Conservation (phyloP, 2,113 vertebrate species). For the Myotis brandtii region DNA sequence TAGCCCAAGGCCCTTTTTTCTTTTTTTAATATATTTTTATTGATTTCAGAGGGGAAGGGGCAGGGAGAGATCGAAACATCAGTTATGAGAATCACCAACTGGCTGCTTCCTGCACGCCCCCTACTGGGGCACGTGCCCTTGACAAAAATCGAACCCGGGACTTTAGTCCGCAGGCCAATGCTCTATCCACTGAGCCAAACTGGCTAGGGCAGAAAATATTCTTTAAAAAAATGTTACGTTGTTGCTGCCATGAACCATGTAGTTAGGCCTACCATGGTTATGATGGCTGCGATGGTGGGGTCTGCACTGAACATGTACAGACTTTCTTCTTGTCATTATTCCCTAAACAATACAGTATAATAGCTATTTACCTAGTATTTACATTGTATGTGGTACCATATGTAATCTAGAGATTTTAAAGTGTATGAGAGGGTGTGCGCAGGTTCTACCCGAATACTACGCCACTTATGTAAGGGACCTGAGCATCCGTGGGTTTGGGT, state of each 20-base stretch:
- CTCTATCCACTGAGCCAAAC: too few species aligned
- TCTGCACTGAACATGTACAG: background rate
- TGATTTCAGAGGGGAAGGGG: too few species aligned
- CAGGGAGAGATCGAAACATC: too few species aligned
- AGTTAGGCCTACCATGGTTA: background rate
- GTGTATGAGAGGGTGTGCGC: background rate
- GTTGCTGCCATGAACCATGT: background rate
- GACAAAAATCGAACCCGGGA: too few species aligned
- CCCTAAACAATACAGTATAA: background rate
- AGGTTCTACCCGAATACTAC: too few species aligned
- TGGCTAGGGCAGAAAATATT: background rate
- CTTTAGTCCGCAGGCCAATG: too few species aligned
- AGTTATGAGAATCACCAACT: too few species aligned
- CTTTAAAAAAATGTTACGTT: background rate
- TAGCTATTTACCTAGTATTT: background rate
- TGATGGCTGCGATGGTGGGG: background rate
- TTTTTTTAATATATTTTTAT: too few species aligned
- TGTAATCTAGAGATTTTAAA: background rate
- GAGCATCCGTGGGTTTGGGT: background rate
- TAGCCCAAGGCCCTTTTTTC: background rate
- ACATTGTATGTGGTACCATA: background rate
- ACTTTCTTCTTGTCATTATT: background rate
- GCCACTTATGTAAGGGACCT: background rate
- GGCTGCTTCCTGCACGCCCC: too few species aligned
- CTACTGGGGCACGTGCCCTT: too few species aligned